phyloP scores from a whole-genome alignment of 2,113 vertebrate species.

The Platycercus adscitus region DNA sequence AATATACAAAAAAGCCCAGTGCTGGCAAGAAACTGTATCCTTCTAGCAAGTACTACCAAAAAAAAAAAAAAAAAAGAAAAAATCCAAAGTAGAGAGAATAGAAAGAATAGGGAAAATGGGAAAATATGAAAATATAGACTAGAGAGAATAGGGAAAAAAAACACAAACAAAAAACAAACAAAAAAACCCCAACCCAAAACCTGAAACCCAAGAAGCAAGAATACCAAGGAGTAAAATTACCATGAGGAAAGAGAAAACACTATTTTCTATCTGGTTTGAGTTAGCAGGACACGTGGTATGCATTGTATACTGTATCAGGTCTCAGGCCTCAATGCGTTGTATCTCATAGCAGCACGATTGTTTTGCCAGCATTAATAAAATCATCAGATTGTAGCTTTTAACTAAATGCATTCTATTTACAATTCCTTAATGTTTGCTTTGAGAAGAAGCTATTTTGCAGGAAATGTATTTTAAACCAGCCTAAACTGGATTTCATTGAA shows the following conservation, averaged over 20 bases:
- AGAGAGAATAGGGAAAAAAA: too few species aligned
- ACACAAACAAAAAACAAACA: neutral
- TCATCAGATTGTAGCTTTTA: neutral
- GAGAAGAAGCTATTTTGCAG: neutral
- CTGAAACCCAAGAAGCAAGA: neutral
- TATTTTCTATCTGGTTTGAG: neutral
- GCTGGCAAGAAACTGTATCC: neutral
- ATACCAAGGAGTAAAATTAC: conserved; percentile 5
- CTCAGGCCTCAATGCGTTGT: neutral
- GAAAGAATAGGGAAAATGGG: too few species aligned
- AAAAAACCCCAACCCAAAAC: neutral
- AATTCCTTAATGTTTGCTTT: neutral
- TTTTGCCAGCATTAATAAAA: neutral
- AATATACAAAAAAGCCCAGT: neutral
- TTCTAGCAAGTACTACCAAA: neutral
- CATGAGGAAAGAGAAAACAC: neutral
- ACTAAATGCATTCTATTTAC: neutral
- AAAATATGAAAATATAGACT: too few species aligned
- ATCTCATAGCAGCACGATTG: neutral
- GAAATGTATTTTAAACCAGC: neutral
- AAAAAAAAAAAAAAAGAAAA: too few species aligned
- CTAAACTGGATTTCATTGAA: neutral
- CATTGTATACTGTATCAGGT: neutral
- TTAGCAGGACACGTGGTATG: neutral
- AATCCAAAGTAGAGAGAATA: too few species aligned